Percentiles rank a stretch among this genome's conserved stretches.
Conservation (phyloP, 1,140 invertebrate genomes). For the Carcinoscorpius rotundicauda region DNA sequence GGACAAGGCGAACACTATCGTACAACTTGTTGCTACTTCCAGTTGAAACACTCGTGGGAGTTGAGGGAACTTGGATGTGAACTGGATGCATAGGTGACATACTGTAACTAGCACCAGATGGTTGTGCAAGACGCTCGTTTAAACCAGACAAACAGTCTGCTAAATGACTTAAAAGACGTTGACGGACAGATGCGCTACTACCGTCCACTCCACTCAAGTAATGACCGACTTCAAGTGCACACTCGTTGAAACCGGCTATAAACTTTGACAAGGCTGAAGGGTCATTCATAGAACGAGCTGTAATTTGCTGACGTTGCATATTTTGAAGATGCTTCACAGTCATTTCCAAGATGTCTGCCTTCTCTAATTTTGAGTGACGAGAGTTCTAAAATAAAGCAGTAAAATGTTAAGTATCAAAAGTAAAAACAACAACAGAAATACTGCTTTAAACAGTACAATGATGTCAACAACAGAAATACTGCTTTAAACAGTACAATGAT, state of each 20-base stretch:
- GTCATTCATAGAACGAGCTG: conserved; percentile 42
- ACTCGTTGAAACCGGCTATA: conserved; percentile 78
- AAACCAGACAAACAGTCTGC: conserved; percentile 28
- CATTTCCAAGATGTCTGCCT: conserved; percentile 90
- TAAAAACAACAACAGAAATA: background rate
- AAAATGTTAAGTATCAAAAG: background rate
- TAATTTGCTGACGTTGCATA: conserved; percentile 46
- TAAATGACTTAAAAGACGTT: conserved; percentile 73
- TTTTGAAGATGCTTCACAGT: conserved; percentile 86
- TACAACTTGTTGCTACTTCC: background rate
- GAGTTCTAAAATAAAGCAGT: conserved; percentile 13
- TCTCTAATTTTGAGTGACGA: conserved; percentile 73
- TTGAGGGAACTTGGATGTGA: conserved; percentile 13
- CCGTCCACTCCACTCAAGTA: conserved; percentile 73
- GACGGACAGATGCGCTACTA: conserved; percentile 60
- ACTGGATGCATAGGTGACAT: conserved; percentile 5
- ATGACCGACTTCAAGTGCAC: conserved; percentile 78
- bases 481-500: background rate
- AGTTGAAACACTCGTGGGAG: no score
- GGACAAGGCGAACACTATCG: conserved; percentile 51
- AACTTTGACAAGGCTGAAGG: conserved; percentile 64
- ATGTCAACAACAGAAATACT: background rate
- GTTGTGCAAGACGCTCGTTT: background rate
- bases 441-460: background rate
- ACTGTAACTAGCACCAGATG: background rate